These are phyloP conservation scores for Nephrotoma appendiculata DNA, from an alignment of 2,888 invertebrate species.

Conservation along the genomic window DNA sequence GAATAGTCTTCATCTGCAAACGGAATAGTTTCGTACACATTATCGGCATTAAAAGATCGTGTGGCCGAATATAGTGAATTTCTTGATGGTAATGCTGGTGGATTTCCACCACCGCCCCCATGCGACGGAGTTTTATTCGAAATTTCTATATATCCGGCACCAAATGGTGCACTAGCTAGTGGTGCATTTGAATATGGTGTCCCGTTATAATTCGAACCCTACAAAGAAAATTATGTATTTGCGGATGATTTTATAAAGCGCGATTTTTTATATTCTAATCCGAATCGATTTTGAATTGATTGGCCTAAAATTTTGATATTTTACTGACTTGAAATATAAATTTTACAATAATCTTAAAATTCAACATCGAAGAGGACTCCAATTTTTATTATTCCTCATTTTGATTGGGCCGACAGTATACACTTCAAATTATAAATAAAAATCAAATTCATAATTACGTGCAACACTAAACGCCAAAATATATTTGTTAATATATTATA, in stretches of 20 bases:
- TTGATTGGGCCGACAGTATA: background rate
- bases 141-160: background rate
- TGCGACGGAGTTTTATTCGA: background rate
- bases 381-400: background rate
- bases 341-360: background rate
- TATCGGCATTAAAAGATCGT: background rate
- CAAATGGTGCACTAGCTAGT: background rate
- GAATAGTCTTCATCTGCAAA: background rate
- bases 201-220: background rate
- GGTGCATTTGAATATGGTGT: background rate
- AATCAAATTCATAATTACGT: background rate
- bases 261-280: background rate
- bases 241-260: background rate
- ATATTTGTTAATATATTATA: no score
- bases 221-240: background rate
- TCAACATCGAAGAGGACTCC: background rate
- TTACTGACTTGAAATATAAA: background rate
- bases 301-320: background rate
- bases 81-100: background rate
- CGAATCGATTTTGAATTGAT: background rate
- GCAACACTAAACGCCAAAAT: no score
- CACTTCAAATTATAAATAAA: background rate
- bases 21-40: background rate
- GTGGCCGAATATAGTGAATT: background rate
- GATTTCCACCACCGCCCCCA: background rate